Percentiles rank a stretch among this genome's conserved stretches.
Evolutionary conservation across 2,888 invertebrate species (phyloP).

Genomic region (Polymixis lichenea): DNA sequence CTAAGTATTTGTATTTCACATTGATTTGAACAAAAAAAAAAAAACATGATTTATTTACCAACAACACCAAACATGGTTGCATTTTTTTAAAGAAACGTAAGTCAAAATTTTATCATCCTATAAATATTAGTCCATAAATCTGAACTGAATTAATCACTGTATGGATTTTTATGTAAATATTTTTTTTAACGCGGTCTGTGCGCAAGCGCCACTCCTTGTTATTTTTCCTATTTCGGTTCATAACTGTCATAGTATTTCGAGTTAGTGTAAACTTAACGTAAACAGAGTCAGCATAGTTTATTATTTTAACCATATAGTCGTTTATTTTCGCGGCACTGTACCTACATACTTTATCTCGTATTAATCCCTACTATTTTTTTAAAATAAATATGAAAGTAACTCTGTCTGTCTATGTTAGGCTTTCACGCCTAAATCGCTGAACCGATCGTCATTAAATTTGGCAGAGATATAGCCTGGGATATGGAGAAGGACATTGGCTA

Average conservation of each 20-base stretch:
- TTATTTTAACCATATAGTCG: conserved; percentile 28
- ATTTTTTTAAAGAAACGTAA: background rate
- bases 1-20: background rate
- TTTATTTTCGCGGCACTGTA: conserved; percentile 13
- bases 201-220: conserved; percentile 24
- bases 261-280: conserved; percentile 36
- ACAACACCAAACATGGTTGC: background rate
- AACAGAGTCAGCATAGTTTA: conserved; percentile 24
- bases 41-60: conserved; percentile 7
- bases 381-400: too few relatives aligned
- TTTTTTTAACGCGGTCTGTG: conserved; percentile 7
- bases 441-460: too few relatives aligned
- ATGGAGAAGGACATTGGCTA: too few relatives aligned
- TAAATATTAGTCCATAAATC: background rate
- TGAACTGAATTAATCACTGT: background rate
- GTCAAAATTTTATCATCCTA: background rate
- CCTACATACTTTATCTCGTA: background rate
- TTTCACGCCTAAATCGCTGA: too few relatives aligned
- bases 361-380: too few relatives aligned
- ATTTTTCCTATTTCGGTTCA: conserved; percentile 33
- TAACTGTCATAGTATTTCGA: conserved; percentile 32
- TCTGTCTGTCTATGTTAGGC: too few relatives aligned
- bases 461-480: too few relatives aligned
- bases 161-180: background rate
- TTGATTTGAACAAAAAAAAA: background rate